Conservation (phyloP, 2,113 vertebrate genomes). For the Perccottus glenii region DNA sequence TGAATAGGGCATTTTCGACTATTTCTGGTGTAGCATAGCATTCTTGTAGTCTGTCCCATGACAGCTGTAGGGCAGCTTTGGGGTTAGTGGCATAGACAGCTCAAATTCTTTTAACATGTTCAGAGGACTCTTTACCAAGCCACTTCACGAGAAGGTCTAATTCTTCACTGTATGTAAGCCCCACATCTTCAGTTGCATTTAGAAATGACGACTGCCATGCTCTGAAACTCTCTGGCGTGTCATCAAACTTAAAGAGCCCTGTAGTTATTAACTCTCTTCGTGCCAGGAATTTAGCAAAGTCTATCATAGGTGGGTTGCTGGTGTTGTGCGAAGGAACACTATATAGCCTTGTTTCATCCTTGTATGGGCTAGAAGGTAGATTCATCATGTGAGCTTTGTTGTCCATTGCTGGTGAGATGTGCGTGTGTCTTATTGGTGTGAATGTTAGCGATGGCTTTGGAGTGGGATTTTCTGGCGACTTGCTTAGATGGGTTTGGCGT, state of each 20-base stretch:
- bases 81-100: conserved; percentile 23
- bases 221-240: conserved; percentile 32
- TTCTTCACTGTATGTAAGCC: conserved; percentile 35
- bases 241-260: conserved; percentile 25
- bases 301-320: conserved; percentile 6
- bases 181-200: conserved; percentile 22
- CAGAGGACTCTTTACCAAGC: conserved; percentile 42
- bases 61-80: background rate
- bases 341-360: no score
- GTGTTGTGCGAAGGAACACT: background rate
- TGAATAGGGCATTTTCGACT: conserved; percentile 36
- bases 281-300: conserved; percentile 33
- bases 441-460: background rate
- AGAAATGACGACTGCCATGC: conserved; percentile 35
- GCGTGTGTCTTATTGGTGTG: no score
- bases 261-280: conserved; percentile 38
- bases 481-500: background rate
- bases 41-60: conserved; percentile 22
- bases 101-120: conserved; percentile 36
- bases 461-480: background rate
- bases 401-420: background rate
- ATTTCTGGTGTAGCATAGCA: conserved; percentile 40
- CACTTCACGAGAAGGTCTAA: conserved; percentile 52
- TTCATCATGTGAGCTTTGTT: background rate
- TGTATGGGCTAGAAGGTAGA: no score